Conservation (phyloP, 2,888 invertebrate genomes). For the Apotomis capreana region DNA sequence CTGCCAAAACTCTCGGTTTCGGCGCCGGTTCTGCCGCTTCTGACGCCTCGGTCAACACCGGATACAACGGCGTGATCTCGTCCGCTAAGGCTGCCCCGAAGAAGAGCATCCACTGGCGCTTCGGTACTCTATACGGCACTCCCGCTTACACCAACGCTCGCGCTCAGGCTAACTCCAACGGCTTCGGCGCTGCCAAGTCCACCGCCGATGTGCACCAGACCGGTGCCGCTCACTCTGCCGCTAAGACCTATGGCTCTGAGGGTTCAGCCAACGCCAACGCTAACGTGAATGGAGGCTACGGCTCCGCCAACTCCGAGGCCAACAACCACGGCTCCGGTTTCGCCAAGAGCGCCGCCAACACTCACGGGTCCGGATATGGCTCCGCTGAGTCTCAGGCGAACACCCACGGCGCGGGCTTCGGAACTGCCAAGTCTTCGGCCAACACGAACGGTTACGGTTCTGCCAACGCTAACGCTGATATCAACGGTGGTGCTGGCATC, state of each 20-base stretch:
- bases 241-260: slow-evolving; percentile 47
- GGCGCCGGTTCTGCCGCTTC: slow-evolving; percentile 61
- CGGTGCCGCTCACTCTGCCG: slow-evolving; percentile 46
- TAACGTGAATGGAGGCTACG: slow-evolving; percentile 52
- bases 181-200: slow-evolving; percentile 46
- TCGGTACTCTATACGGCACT: slow-evolving; percentile 66
- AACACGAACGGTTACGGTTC: slow-evolving; percentile 57
- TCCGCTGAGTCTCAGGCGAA: slow-evolving; percentile 52
- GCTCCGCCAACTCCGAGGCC: slow-evolving; percentile 52
- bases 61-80: slow-evolving; percentile 55
- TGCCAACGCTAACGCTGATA: slow-evolving; percentile 58
- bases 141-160: slow-evolving; percentile 54
- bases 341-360: slow-evolving; percentile 51
- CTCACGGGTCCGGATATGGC: slow-evolving; percentile 45
- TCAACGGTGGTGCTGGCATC: slow-evolving; percentile 54
- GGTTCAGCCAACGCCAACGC: slow-evolving; percentile 48
- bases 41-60: slow-evolving; percentile 60
- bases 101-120: slow-evolving; percentile 68
- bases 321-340: slow-evolving; percentile 50
- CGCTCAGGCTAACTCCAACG: slow-evolving; percentile 50
- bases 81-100: slow-evolving; percentile 57
- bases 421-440: slow-evolving; percentile 53
- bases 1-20: slow-evolving; percentile 60
- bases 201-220: slow-evolving; percentile 45
- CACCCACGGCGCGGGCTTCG: slow-evolving; percentile 50